Percentiles rank a stretch among this genome's conserved stretches.
Conservation (phyloP, 2,797 vertebrate genomes). For the Onychomys torridus region DNA sequence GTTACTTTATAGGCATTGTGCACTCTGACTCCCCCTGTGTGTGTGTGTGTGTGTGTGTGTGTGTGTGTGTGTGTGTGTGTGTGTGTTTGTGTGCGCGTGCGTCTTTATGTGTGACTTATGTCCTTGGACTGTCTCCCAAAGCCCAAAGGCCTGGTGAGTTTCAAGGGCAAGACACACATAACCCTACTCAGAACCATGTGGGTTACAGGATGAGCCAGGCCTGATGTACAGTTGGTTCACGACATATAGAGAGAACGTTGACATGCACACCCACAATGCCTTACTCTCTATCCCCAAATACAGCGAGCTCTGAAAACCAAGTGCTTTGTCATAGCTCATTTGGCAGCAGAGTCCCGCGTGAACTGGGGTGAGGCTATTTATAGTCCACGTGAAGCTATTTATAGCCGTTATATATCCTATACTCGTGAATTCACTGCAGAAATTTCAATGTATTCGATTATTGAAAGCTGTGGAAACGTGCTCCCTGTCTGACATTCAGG, state of each 20-base stretch:
- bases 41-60: background rate
- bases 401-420: background rate
- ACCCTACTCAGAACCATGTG: background rate
- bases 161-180: background rate
- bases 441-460: background rate
- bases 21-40: background rate
- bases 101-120: background rate
- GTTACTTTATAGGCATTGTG: background rate
- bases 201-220: background rate
- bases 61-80: too few relatives aligned
- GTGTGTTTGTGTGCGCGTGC: background rate
- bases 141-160: background rate
- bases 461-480: background rate
- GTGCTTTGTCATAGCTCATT: slow-evolving; percentile 51
- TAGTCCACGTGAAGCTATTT: slow-evolving; percentile 69
- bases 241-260: background rate
- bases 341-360: slow-evolving; percentile 49
- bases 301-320: slow-evolving; percentile 13
- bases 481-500: background rate
- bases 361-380: slow-evolving; percentile 71
- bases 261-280: background rate
- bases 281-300: background rate
- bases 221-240: background rate
- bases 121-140: background rate
- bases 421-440: background rate